phyloP scores from a whole-genome alignment of 2,888 invertebrate species.

The Ethmia dodecea region DNA sequence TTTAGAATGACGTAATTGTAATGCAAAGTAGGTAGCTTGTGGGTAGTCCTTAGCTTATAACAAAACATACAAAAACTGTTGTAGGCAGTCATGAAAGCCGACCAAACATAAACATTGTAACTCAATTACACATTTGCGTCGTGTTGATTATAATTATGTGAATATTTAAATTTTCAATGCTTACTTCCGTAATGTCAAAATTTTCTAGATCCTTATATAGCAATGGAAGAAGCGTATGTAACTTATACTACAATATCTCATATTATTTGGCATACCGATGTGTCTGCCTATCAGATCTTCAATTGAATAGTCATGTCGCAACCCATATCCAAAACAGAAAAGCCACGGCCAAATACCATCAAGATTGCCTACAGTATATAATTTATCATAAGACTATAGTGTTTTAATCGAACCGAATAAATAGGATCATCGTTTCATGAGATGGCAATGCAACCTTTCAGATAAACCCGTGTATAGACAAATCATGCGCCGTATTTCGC shows the following conservation, averaged over 20 bases:
- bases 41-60: slow-evolving; percentile 6
- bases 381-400: slow-evolving; percentile 41
- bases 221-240: no score
- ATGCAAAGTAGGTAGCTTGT: slow-evolving; percentile 14
- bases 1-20: slow-evolving; percentile 15
- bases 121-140: no score
- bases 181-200: no score
- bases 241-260: no score
- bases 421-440: slow-evolving; percentile 22
- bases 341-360: slow-evolving; percentile 63
- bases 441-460: slow-evolving; percentile 15
- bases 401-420: slow-evolving; percentile 42
- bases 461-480: slow-evolving; percentile 26
- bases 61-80: not conserved
- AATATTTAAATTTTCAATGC: no score
- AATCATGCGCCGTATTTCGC: no score
- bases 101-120: no score
- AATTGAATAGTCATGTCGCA: slow-evolving; percentile 46
- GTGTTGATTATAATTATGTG: no score
- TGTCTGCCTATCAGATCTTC: slow-evolving; percentile 27
- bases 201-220: no score
- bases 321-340: slow-evolving; percentile 49
- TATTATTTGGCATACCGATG: slow-evolving; percentile 22
- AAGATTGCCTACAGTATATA: slow-evolving; percentile 53
- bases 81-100: no score